Conservation (phyloP, 2,797 vertebrate species). For the Acanthiza pusilla region DNA sequence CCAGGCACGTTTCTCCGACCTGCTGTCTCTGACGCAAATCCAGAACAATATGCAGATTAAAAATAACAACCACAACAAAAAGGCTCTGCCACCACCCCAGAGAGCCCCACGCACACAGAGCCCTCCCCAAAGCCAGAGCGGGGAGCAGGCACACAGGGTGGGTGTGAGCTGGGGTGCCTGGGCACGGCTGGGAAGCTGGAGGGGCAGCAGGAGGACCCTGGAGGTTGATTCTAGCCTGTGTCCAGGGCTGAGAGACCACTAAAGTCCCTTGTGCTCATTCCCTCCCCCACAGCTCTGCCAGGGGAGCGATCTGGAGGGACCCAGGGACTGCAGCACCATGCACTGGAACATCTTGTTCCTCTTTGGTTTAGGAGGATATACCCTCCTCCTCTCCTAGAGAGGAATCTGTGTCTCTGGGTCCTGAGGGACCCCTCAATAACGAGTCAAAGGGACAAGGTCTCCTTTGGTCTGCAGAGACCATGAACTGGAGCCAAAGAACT, state of each 20-base stretch:
- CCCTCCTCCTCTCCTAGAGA: not conserved
- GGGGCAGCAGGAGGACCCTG: not conserved
- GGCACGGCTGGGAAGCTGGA: not conserved
- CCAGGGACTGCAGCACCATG: accelerated
- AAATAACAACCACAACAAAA: conserved; percentile 30
- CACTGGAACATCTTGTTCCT: not conserved
- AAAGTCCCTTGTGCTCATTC: not conserved
- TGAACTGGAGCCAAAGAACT: not conserved
- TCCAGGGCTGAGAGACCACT: not conserved
- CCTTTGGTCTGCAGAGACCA: not conserved
- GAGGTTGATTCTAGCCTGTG: not conserved
- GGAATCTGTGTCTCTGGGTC: not conserved
- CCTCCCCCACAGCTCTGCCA: not conserved
- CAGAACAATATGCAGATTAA: conserved; percentile 9
- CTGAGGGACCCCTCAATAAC: not conserved
- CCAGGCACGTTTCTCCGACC: conserved; percentile 16
- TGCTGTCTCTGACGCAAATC: conserved; percentile 48
- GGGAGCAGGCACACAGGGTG: not conserved
- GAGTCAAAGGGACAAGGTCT: not conserved
- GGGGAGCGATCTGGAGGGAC: accelerated
- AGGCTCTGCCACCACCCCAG: not conserved
- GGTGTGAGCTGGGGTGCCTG: accelerated
- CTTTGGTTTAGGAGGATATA: not conserved
- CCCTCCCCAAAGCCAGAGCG: accelerated
- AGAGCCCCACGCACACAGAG: accelerated